Conservation (phyloP, 92 coral and sea anemone genomes). For the Porites lobata region DNA sequence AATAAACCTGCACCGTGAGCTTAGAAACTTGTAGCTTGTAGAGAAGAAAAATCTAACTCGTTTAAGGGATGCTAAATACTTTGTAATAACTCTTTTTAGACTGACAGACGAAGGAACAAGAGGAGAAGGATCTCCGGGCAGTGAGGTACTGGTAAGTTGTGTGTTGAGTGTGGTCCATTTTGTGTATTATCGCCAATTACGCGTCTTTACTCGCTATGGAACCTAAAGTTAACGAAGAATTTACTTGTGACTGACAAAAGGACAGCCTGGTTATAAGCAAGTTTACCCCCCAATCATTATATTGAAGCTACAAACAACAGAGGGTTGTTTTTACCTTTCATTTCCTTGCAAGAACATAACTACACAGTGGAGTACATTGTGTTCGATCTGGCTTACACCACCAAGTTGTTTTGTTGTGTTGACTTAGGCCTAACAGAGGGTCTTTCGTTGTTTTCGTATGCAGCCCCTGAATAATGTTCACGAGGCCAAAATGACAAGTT, state of each 20-base stretch:
- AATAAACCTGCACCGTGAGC: too few relatives aligned
- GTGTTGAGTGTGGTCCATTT: too few relatives aligned
- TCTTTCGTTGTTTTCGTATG: not conserved
- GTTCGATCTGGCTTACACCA: not conserved
- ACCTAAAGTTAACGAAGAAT: too few relatives aligned
- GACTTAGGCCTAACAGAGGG: not conserved
- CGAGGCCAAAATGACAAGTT: constrained; percentile 54
- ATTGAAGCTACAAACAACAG: too few relatives aligned
- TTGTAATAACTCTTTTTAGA: not conserved
- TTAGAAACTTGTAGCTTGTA: too few relatives aligned
- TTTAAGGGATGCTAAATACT: not conserved
- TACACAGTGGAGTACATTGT: not conserved
- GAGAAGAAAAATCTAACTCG: not conserved
- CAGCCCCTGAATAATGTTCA: constrained; percentile 65
- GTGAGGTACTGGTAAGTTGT: constrained; percentile 34
- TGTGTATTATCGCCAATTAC: too few relatives aligned
- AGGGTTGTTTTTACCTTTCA: too few relatives aligned
- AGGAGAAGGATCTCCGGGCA: not conserved
- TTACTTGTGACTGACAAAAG: too few relatives aligned
- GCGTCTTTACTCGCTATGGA: too few relatives aligned
- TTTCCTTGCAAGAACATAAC: not conserved
- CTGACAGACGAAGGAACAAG: constrained; percentile 9
- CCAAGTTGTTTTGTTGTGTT: not conserved
- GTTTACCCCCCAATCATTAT: too few relatives aligned
- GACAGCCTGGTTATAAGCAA: too few relatives aligned